These are phyloP conservation scores for Oostethus manadensis DNA, from an alignment of 2,113 vertebrate genomes.

Conservation along the genomic window DNA sequence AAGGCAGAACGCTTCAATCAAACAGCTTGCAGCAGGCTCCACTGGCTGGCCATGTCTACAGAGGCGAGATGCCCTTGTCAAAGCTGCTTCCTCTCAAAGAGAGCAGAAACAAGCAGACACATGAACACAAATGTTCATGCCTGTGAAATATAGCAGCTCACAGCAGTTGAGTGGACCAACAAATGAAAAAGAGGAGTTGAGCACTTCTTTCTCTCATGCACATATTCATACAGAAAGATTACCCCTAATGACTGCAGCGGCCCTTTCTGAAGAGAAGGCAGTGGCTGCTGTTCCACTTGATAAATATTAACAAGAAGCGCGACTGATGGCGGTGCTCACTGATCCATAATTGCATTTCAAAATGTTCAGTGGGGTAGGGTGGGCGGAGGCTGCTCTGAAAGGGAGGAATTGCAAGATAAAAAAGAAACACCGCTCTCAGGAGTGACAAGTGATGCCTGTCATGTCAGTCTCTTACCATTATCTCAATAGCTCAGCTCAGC, in stretches of 20 bases:
- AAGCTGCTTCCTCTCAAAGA: slow-evolving; percentile 53
- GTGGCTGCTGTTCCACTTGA: slow-evolving; percentile 65
- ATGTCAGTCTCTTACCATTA: slow-evolving; percentile 37
- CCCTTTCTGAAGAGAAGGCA: slow-evolving; percentile 64
- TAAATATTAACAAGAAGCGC: slow-evolving; percentile 77
- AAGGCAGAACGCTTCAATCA: slow-evolving; percentile 59
- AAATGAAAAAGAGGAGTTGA: slow-evolving; percentile 38
- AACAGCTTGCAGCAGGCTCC: slow-evolving; percentile 44
- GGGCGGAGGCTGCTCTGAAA: slow-evolving; percentile 14
- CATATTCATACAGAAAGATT: slow-evolving; percentile 40
- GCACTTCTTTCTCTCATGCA: slow-evolving; percentile 14
- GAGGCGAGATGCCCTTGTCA: slow-evolving; percentile 54
- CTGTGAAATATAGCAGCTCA: slow-evolving; percentile 59
- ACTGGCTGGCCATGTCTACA: slow-evolving; percentile 44
- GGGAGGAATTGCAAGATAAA: slow-evolving; percentile 28
- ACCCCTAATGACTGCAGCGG: slow-evolving; percentile 67
- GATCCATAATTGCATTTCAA: slow-evolving; percentile 78
- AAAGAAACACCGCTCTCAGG: slow-evolving; percentile 30
- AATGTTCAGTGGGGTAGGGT: slow-evolving; percentile 43
- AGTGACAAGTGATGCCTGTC: slow-evolving; percentile 40
- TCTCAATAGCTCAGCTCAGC: slow-evolving; percentile 36
- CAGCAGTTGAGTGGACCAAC: slow-evolving; percentile 50
- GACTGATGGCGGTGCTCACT: slow-evolving; percentile 73
- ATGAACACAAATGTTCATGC: slow-evolving; percentile 58
- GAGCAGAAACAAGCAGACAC: slow-evolving; percentile 45